phyloP scores from a whole-genome alignment of 2,113 vertebrate species.

The Microcebus tavaratra region DNA sequence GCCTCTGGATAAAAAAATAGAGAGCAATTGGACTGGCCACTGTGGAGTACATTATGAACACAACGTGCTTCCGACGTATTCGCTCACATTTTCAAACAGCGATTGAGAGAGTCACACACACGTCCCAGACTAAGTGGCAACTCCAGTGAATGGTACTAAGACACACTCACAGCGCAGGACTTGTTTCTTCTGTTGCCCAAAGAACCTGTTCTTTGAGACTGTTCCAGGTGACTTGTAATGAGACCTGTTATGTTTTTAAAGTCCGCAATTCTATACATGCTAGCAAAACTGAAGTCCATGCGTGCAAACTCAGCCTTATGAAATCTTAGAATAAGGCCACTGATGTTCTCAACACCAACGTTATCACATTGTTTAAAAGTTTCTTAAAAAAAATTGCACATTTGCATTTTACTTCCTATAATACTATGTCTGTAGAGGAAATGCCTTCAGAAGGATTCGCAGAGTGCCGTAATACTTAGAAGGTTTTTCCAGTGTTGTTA shows the following conservation, averaged over 20 bases:
- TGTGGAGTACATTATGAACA: conserved; percentile 74
- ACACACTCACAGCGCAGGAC: neutral
- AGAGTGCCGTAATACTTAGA: conserved; percentile 70
- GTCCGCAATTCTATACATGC: conserved; percentile 31
- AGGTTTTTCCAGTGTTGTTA: conserved; percentile 76
- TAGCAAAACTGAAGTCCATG: conserved; percentile 68
- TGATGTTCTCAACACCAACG: conserved; percentile 65
- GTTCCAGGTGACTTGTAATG: conserved; percentile 82
- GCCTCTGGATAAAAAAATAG: conserved; percentile 85
- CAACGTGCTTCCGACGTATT: conserved; percentile 66
- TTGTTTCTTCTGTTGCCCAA: conserved; percentile 37
- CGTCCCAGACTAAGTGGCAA: conserved; percentile 64
- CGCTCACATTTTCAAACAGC: conserved; percentile 75
- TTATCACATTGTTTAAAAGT: conserved; percentile 76
- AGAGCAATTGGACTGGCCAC: conserved; percentile 76
- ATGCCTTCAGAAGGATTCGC: conserved; percentile 68
- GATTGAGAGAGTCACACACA: conserved; percentile 69
- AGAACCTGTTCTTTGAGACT: conserved; percentile 65
- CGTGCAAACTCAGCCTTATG: conserved; percentile 65
- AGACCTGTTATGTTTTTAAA: conserved; percentile 54
- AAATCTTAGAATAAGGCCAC: conserved; percentile 70
- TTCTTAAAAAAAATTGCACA: conserved; percentile 71
- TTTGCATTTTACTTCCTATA: conserved; percentile 57
- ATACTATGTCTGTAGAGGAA: conserved; percentile 77
- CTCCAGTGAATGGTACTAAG: conserved; percentile 29